Evolutionary conservation across 2,797 vertebrate species (phyloP).

Genomic region (Trachops cirrhosus): DNA sequence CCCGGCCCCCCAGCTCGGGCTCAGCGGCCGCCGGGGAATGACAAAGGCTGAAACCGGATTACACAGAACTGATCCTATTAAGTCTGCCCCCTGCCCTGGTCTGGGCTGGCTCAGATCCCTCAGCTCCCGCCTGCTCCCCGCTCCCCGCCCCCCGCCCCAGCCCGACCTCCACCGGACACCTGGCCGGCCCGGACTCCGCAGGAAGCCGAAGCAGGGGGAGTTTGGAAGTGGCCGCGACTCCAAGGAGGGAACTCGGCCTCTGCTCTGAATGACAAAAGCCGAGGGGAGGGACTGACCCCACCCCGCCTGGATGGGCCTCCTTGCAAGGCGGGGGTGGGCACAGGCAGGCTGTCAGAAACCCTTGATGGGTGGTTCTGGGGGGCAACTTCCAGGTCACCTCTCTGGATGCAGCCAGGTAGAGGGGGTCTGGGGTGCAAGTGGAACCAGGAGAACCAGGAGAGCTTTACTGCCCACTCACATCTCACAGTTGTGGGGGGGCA

Average conservation of each 20-base stretch:
- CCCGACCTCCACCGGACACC: constrained; percentile 11
- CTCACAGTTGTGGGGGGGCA: fast-evolving
- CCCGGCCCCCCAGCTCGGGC: constrained; percentile 80
- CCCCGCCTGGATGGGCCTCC: background rate
- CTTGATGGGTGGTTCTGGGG: fast-evolving
- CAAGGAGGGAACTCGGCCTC: background rate
- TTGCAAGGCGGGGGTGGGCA: background rate
- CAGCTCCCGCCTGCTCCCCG: background rate
- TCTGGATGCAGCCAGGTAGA: background rate
- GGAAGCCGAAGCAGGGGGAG: background rate
- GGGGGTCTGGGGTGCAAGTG: too few species aligned
- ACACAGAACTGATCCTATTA: constrained; percentile 88
- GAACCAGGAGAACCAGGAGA: background rate
- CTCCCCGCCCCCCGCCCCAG: background rate
- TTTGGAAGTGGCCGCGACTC: constrained; percentile 64
- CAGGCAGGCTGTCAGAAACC: too few species aligned
- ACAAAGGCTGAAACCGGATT: constrained; percentile 89
- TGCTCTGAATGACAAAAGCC: constrained; percentile 56
- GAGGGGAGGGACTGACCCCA: background rate
- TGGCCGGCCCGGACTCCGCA: background rate
- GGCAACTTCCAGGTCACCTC: background rate
- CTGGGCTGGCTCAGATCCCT: background rate
- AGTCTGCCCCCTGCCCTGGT: constrained; percentile 56
- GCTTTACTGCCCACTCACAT: fast-evolving
- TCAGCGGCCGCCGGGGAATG: constrained; percentile 81